These are phyloP conservation scores for Ylistrum balloti DNA, from an alignment of 1,140 invertebrate species.

Conservation along the genomic window DNA sequence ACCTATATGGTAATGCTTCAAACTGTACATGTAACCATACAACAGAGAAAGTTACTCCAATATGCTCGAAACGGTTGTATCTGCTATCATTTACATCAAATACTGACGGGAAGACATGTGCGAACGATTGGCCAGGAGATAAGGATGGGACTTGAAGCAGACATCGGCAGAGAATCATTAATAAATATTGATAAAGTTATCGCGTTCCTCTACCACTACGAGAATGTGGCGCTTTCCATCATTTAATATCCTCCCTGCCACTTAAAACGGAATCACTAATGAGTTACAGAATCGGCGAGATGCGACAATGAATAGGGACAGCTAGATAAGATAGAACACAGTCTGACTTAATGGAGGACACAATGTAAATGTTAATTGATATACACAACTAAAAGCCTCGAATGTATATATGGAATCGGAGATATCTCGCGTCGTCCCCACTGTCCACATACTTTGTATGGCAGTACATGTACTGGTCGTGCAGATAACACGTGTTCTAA, in stretches of 20 bases:
- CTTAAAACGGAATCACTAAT: slow-evolving; percentile 22
- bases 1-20: neutral
- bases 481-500: neutral
- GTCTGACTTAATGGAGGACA: slow-evolving; percentile 8
- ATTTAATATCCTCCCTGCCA: slow-evolving; percentile 3
- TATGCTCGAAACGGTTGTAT: neutral
- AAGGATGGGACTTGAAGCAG: slow-evolving; percentile 37
- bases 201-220: neutral
- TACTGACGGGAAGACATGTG: neutral
- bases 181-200: slow-evolving; percentile 35
- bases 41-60: neutral
- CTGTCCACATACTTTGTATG: neutral
- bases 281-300: neutral
- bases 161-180: neutral
- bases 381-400: slow-evolving; percentile 33
- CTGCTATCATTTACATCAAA: slow-evolving; percentile 26
- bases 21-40: neutral
- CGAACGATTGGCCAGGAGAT: neutral
- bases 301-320: slow-evolving; percentile 19
- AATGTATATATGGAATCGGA: neutral
- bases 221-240: neutral
- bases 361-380: slow-evolving; percentile 6
- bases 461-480: neutral
- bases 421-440: neutral
- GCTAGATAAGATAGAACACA: neutral